Base-by-base conservation (phyloP, 2,888 invertebrate species). In the Trachelus troglodyta region DNA sequence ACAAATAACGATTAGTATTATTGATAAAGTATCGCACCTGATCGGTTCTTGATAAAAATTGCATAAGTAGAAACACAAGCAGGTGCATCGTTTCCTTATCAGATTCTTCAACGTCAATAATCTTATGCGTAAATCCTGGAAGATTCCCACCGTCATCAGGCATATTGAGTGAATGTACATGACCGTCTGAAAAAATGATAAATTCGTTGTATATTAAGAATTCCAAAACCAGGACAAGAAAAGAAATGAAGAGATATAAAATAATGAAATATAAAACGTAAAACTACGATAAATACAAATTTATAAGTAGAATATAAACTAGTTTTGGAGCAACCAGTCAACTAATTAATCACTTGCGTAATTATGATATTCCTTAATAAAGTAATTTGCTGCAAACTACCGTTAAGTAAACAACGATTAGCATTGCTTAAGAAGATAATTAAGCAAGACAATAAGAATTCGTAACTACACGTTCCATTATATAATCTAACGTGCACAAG, bases 31-130 rank as follows among this genome's bases (percentile, higher is more conserved):
- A 56, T 56, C 40, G 83, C 86, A 93, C 93, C 91, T 95, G 95
- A 90, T 96, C 96, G 34, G 95, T 94, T 85, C 95, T 93, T 0
- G 98, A 97, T 90, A 99, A 93, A 91, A 98, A 99, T 93, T 98
- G 98, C 96, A 99, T 98, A 23, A 99, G 94, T n/a, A 99, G 93
- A 87, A 98, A 97, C 15, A 99, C 96, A 69, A 99, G 93, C 35
- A 99, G 93, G 91, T 99, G 98, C 86, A 98, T 97, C 1, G 99
- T 99, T 92, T 99, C 98, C 84, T 96, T 95, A 89, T 99, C 99
- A 1, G 97, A 95, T 89, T 98, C 98, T 89, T 99, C 98, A 75
- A 97, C 93, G 89, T 99, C 99, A 81, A 98, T 96, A 2, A 98
- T 96, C 88, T 96, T 94, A 81, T 98, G 97, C 69, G 98, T 93